Base-by-base conservation (phyloP, 1,140 invertebrate genomes). In the Globodera ellingtonae region DNA sequence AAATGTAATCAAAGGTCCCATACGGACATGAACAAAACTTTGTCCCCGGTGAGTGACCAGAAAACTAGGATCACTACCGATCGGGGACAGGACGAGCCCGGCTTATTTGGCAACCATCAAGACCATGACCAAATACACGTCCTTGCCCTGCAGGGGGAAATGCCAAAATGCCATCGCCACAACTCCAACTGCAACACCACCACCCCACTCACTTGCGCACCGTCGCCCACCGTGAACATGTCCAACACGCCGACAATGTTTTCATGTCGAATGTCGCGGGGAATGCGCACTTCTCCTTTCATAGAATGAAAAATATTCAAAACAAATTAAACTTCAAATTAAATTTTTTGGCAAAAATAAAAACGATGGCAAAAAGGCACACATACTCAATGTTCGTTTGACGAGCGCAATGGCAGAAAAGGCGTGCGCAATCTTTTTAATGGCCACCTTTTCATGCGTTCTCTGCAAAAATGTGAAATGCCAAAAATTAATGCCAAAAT, bases 121-220 rank as follows among this genome's bases (percentile, higher is more conserved):
- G 83, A 91, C 90, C 87, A 91, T 90, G 4, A 91, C 91, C 72
- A 91, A 88, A 86, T 91, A 91, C n/a, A 91, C 89, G 79, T 91
- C 72, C 9, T 78, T 80, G 18, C 44, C 62, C 24, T 75, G 52
- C 67, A 24, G 69, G 44, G 24, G 7, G 56, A 13, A 24, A 24
- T 24, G 24, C 24, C 24, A 24, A 24, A 24, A 24, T 24, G 24
- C 24, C 24, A 24, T 24, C 24, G 24, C 24, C 24, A 1, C 24
- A 24, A 24, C 24, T 24, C 24, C 24, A 24, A 24, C 24, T 24
- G 24, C 10, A 59, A 24, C 15, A 18, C 10, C 5, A 15, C 5
- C 15, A 3, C 5, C 15, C 79, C 24, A 82, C 78, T 52, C 88
- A 83, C 52, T 56, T 56, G 10, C n/a, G n/a, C n/a, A n/a, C n/a